These are phyloP conservation scores for Gastrophryne carolinensis DNA, from an alignment of 2,797 vertebrate species.

Conservation along the genomic window DNA sequence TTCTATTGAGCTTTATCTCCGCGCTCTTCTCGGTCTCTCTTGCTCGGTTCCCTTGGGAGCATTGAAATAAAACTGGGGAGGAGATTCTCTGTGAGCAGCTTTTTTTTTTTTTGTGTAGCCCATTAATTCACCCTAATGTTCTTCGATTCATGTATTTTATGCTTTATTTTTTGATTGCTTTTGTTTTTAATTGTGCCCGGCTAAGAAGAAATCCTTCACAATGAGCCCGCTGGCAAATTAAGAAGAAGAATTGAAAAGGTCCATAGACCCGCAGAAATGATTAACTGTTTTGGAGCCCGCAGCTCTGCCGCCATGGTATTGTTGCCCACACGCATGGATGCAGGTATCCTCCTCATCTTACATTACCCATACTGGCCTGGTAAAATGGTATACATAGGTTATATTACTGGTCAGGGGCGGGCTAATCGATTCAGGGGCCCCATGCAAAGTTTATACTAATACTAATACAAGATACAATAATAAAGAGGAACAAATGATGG, in stretches of 20 bases:
- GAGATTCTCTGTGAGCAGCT: constrained; percentile 59
- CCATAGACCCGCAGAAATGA: constrained; percentile 38
- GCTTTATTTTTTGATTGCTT: constrained; percentile 57
- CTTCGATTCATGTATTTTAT: constrained; percentile 58
- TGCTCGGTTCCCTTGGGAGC: constrained; percentile 34
- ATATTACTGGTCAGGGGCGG: too few relatives aligned
- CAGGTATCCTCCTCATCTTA: too few relatives aligned
- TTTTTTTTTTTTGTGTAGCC: constrained; percentile 55
- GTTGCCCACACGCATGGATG: background rate
- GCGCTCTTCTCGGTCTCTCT: constrained; percentile 13
- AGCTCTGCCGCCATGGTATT: background rate
- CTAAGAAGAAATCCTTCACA: constrained; percentile 48
- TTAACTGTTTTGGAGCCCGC: constrained; percentile 38
- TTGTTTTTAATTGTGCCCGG: constrained; percentile 52
- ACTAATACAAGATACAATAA: too few relatives aligned
- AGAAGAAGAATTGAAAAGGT: constrained; percentile 47
- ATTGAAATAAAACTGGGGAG: constrained; percentile 50
- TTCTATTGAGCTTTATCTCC: constrained; percentile 20
- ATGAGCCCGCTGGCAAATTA: constrained; percentile 48
- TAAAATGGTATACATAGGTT: too few relatives aligned
- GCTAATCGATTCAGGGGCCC: too few relatives aligned
- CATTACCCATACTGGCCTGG: too few relatives aligned
- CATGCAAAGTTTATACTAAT: too few relatives aligned
- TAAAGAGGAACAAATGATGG: too few relatives aligned
- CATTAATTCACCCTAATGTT: constrained; percentile 58